These are phyloP conservation scores for Danionella dracula DNA, from an alignment of 2,797 vertebrate genomes.

Conservation along the genomic window DNA sequence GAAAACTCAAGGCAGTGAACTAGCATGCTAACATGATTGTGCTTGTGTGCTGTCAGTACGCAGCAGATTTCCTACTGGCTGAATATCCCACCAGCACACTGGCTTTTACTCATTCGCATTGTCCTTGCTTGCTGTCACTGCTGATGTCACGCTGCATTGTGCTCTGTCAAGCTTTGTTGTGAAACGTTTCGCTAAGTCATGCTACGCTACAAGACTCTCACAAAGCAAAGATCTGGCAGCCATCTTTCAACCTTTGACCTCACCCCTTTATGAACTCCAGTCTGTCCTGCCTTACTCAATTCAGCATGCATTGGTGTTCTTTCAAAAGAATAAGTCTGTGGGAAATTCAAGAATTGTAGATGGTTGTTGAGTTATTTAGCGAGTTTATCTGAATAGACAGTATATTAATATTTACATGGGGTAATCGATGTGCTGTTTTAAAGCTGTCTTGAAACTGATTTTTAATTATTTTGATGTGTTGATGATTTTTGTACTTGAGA, in stretches of 20 bases:
- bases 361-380: constrained; percentile 72
- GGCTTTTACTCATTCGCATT: not conserved
- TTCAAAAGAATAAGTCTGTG: constrained; percentile 67
- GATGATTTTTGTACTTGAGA: constrained; percentile 73
- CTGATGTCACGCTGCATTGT: constrained; percentile 17
- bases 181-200: constrained; percentile 2
- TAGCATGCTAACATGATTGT: constrained; percentile 13
- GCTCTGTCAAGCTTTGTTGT: constrained; percentile 24
- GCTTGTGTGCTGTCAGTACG: not conserved
- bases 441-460: constrained; percentile 71
- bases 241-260: constrained; percentile 35
- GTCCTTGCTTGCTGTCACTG: constrained; percentile 22
- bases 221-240: constrained; percentile 27
- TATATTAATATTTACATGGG: constrained; percentile 64
- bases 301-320: constrained; percentile 90
- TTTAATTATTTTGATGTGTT: constrained; percentile 80
- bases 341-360: constrained; percentile 54
- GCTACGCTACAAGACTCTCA: constrained; percentile 8
- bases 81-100: not conserved
- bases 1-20: not conserved
- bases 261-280: constrained; percentile 21
- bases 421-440: constrained; percentile 46
- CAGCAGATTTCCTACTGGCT: not conserved
- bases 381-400: constrained; percentile 66
- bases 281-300: constrained; percentile 63